Evolutionary conservation across 2,888 invertebrate genomes (phyloP).

Genomic region (Chouioia cunea): DNA sequence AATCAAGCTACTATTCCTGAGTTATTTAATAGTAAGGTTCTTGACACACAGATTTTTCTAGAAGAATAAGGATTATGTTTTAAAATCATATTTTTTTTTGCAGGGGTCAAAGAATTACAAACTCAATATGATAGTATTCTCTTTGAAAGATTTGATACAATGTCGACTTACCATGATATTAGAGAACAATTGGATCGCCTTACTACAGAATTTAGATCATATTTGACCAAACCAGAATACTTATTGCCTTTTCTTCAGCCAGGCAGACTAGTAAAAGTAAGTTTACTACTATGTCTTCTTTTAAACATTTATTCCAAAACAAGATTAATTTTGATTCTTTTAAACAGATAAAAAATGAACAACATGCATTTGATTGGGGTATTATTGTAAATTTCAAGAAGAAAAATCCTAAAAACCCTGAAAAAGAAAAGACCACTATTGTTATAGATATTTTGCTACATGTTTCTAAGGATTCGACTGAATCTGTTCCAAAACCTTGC

Average conservation of each 20-base stretch:
- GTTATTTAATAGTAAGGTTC: constrained; percentile 82
- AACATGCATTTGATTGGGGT: constrained; percentile 95
- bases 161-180: constrained; percentile 88
- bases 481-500: constrained; percentile 79
- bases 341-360: constrained; percentile 81
- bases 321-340: constrained; percentile 6
- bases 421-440: constrained; percentile 73
- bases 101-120: constrained; percentile 78
- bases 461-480: constrained; percentile 77
- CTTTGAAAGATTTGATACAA: constrained; percentile 78
- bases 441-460: constrained; percentile 88
- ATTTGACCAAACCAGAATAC: constrained; percentile 88
- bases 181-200: constrained; percentile 83
- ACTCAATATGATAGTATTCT: constrained; percentile 76
- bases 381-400: constrained; percentile 93
- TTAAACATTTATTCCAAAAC: constrained; percentile 26
- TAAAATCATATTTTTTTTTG: constrained; percentile 53
- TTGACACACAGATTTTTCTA: neutral
- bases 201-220: constrained; percentile 81
- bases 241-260: constrained; percentile 94
- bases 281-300: constrained; percentile 44
- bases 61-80: constrained; percentile 8
- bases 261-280: constrained; percentile 91
- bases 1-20: constrained; percentile 96
- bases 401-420: constrained; percentile 70